Evolutionary conservation across 2,888 invertebrate genomes (phyloP), one percentile per base, ranked within the genome.

Genomic region (Ormyrus pomaceus): DNA sequence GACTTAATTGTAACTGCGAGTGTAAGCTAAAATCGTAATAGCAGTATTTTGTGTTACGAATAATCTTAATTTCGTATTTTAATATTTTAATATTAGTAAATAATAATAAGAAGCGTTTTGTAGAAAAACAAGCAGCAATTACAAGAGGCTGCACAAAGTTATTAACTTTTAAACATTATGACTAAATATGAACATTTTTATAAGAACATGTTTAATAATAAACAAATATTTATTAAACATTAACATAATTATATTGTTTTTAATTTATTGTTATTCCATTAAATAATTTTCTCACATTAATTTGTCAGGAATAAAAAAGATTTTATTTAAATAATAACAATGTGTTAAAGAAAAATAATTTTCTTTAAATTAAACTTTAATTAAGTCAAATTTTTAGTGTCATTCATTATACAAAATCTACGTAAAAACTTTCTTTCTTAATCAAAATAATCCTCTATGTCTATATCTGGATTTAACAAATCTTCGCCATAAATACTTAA

Each of bases 401-500:
- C 34, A 34, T 34, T 34, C 34, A 34, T 34, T 34, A 34, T 34
- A 34, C 3, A 34, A 34, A 34, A 34, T 34, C 34, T 34, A 34
- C 34, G 34, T 34, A 34, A 34, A 75, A 58, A 56, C 2, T 73
- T 65, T 50, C 51, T 46, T 68, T 56, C 19, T 82, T 55, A 99
- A 93, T 99, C 99, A 94, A 99, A 99, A 92, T 98, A 99, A 92
- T 99, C 99, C 91, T 99, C 99, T 87, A 99, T 97, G 90, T 99
- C 99, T 87, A 99, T 96, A 89, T 96, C 94, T 34, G 99, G 98
- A 92, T 99, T 95, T 8, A 99, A 93, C 85, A 99, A 94, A 90
- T 98, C 96, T 90, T 98, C 97, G 77, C 97, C 98, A 90, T 95
- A 96, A 9, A 94, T 92, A 76, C 95, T 95, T 79, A 99, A 92